These are phyloP conservation scores for Diprion similis DNA, from an alignment of 1,140 invertebrate genomes.

Conservation along the genomic window DNA sequence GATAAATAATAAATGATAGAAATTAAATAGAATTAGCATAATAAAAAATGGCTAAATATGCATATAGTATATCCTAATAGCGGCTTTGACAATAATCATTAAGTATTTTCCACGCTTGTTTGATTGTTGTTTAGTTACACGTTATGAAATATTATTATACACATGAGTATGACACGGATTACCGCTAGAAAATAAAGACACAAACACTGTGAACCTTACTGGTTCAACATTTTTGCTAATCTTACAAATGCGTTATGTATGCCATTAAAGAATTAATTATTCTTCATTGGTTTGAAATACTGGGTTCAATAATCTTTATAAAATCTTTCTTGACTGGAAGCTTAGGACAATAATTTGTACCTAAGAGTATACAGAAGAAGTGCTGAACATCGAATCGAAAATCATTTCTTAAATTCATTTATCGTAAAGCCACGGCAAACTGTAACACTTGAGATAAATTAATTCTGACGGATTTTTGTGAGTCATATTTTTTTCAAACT, in stretches of 20 bases:
- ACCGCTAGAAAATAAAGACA: conserved; percentile 57
- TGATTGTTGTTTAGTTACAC: conserved; percentile 51
- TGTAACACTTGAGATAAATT: too few species aligned
- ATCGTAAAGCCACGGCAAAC: too few species aligned
- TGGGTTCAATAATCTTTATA: conserved; percentile 60
- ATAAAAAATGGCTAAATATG: conserved; percentile 17
- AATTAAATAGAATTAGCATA: conserved; percentile 48
- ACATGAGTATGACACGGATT: conserved; percentile 58
- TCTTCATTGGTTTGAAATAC: conserved; percentile 62
- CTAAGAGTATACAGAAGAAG: conserved; percentile 42
- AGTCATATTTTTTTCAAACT: too few species aligned
- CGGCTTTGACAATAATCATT: conserved; percentile 41
- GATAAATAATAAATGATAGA: conserved; percentile 29
- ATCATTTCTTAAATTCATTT: background rate
- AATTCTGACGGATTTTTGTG: too few species aligned
- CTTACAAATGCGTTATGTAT: conserved; percentile 51
- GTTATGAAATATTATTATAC: conserved; percentile 52
- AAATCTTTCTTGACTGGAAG: conserved; percentile 60
- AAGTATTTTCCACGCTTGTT: conserved; percentile 50
- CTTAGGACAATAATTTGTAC: conserved; percentile 56
- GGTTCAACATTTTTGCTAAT: conserved; percentile 56
- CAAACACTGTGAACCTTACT: conserved; percentile 58
- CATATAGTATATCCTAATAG: conserved; percentile 36
- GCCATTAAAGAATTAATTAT: conserved; percentile 60
- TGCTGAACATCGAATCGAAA: conserved; percentile 11